These are phyloP conservation scores for Phalera bucephala DNA, from an alignment of 2,888 invertebrate genomes.

Conservation along the genomic window DNA sequence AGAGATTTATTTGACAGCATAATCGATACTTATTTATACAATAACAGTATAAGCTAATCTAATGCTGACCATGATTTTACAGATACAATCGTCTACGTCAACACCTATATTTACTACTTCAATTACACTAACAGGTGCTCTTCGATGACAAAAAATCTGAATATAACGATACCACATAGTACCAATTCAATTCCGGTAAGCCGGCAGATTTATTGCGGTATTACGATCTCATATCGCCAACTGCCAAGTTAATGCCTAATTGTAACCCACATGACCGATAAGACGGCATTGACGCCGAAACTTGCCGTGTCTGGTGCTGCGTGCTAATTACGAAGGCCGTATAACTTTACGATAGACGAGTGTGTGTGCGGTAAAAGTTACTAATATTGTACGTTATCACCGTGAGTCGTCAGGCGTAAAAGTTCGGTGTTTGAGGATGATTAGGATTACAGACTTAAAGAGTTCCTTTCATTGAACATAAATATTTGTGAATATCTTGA, in stretches of 20 bases:
- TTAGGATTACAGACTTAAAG: neutral
- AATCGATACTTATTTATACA: too few relatives aligned
- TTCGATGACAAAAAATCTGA: too few relatives aligned
- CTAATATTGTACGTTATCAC: neutral
- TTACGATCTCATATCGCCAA: neutral
- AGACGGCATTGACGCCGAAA: conserved; percentile 12
- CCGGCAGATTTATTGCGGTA: neutral
- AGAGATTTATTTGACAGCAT: too few relatives aligned
- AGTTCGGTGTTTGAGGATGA: neutral
- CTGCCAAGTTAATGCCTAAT: too few relatives aligned
- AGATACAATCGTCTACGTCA: too few relatives aligned
- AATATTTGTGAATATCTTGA: neutral
- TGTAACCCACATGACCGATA: conserved; percentile 11
- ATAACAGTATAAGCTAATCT: too few relatives aligned
- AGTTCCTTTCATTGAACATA: too few relatives aligned
- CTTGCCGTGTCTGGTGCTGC: neutral
- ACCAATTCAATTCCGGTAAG: too few relatives aligned
- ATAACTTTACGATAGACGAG: neutral
- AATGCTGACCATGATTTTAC: too few relatives aligned
- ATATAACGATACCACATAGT: too few relatives aligned
- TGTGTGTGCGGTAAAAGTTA: neutral
- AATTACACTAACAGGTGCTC: too few relatives aligned
- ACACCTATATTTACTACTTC: too few relatives aligned
- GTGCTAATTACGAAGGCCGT: neutral
- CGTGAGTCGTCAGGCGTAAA: neutral